Conservation (phyloP, 2,888 invertebrate genomes). For the Campoplex nolae region DNA sequence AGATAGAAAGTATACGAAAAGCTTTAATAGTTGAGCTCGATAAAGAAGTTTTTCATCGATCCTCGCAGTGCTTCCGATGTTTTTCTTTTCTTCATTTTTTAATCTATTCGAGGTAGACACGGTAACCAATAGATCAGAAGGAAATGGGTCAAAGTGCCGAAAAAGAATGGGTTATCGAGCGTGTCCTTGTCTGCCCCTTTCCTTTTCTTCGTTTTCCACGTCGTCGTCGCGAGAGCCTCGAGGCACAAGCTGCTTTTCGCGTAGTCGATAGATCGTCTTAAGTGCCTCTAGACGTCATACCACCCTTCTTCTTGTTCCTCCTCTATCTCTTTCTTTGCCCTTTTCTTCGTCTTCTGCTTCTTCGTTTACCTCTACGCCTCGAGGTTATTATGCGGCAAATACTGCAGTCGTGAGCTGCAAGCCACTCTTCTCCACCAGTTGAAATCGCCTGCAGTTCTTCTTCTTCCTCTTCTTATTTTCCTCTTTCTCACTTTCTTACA, state of each 20-base stretch:
- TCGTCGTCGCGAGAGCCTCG: constrained; percentile 68
- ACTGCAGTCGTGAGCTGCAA: constrained; percentile 67
- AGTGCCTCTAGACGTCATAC: constrained; percentile 79
- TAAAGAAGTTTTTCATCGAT: not conserved
- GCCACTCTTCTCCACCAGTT: constrained; percentile 44
- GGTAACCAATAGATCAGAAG: constrained; percentile 74
- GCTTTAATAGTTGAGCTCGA: not conserved
- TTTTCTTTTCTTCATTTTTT: constrained; percentile 26
- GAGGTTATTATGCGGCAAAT: constrained; percentile 69
- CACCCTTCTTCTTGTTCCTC: constrained; percentile 69
- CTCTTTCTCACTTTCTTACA: constrained; percentile 8
- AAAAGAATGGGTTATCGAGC: constrained; percentile 74
- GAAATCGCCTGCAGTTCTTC: constrained; percentile 55
- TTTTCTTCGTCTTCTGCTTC: constrained; percentile 42
- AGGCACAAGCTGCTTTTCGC: constrained; percentile 67
- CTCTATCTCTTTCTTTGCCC: constrained; percentile 45
- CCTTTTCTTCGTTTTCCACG: constrained; percentile 40
- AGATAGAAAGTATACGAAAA: not conserved
- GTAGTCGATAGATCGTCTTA: constrained; percentile 78
- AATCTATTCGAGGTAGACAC: constrained; percentile 34
- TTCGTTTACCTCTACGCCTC: constrained; percentile 56
- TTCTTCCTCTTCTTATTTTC: constrained; percentile 16
- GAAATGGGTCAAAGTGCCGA: constrained; percentile 74
- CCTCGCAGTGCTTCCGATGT: not conserved
- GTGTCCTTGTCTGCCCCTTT: constrained; percentile 46